Percentiles rank a stretch among this genome's conserved stretches.
Evolutionary conservation across 2,888 invertebrate species (phyloP).

Genomic region (Dolomedes plantarius): DNA sequence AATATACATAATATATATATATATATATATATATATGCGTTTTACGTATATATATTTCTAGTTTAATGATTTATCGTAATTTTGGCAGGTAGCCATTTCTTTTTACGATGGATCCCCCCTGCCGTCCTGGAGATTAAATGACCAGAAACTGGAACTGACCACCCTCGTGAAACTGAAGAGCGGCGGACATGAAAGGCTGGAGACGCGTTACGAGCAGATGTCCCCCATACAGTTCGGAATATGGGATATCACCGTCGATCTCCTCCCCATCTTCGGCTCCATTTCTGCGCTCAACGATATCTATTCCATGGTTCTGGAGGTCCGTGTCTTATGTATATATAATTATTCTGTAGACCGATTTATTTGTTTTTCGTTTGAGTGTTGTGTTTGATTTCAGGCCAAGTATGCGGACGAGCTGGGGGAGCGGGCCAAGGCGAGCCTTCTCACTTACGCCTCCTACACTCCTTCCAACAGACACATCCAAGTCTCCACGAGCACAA

Average conservation of each 20-base stretch:
- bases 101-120: slow-evolving; percentile 93
- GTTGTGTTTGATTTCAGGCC: slow-evolving; percentile 51
- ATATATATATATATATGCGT: too few species aligned
- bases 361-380: too few species aligned
- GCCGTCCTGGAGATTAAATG: slow-evolving; percentile 81
- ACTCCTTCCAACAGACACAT: slow-evolving; percentile 90
- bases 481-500: slow-evolving; percentile 89
- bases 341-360: too few species aligned
- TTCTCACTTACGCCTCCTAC: slow-evolving; percentile 86
- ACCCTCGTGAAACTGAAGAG: slow-evolving; percentile 81
- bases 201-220: slow-evolving; percentile 81
- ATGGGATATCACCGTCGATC: slow-evolving; percentile 89
- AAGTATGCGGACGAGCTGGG: slow-evolving; percentile 81
- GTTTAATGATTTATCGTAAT: too few species aligned
- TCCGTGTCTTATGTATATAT: too few species aligned
- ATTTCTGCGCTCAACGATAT: slow-evolving; percentile 49
- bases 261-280: slow-evolving; percentile 80
- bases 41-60: too few species aligned
- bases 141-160: slow-evolving; percentile 83
- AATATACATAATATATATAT: too few species aligned
- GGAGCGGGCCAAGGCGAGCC: slow-evolving; percentile 82
- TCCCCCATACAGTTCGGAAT: slow-evolving; percentile 84
- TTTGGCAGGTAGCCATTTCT: slow-evolving; percentile 82
- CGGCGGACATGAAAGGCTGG: slow-evolving; percentile 78
- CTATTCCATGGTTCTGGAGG: slow-evolving; percentile 51